Percentiles rank a stretch among this genome's conserved stretches.
phyloP scores from a whole-genome alignment of 2,888 invertebrate genomes.

The Tubulanus polymorphus region DNA sequence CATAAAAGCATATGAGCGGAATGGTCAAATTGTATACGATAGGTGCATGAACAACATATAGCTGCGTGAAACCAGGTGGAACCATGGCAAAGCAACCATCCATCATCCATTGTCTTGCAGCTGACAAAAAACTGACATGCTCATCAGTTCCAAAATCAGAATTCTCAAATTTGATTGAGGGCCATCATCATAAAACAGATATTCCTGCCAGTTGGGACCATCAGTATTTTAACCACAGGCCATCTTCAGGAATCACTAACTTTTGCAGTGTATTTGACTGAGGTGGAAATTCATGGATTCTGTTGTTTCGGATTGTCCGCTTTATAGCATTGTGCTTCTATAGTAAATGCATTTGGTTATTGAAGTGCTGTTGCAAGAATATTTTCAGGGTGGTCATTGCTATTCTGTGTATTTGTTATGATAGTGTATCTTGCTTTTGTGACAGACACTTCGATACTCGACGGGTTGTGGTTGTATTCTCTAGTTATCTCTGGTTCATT shows the following conservation, averaged over 20 bases:
- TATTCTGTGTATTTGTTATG: not conserved
- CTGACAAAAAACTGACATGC: not conserved
- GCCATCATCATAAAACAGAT: constrained; percentile 4
- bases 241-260: not conserved
- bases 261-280: not conserved
- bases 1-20: not conserved
- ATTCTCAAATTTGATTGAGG: not conserved
- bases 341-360: not conserved
- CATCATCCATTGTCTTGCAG: not conserved
- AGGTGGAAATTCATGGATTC: not conserved
- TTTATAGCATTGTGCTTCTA: not conserved
- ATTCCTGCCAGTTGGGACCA: not conserved
- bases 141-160: constrained; percentile 5
- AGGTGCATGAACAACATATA: constrained; percentile 1
- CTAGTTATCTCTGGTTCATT: not conserved
- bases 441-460: not conserved
- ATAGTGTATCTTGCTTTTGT: not conserved
- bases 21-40: not conserved
- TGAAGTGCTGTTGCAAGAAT: not conserved
- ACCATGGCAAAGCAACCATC: constrained; percentile 6
- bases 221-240: not conserved
- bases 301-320: not conserved
- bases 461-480: not conserved
- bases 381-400: not conserved
- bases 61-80: not conserved